Percentiles rank a stretch among this genome's conserved stretches.
Evolutionary conservation across 2,113 vertebrate genomes (phyloP).

Genomic region (Leptobrachium leishanense): DNA sequence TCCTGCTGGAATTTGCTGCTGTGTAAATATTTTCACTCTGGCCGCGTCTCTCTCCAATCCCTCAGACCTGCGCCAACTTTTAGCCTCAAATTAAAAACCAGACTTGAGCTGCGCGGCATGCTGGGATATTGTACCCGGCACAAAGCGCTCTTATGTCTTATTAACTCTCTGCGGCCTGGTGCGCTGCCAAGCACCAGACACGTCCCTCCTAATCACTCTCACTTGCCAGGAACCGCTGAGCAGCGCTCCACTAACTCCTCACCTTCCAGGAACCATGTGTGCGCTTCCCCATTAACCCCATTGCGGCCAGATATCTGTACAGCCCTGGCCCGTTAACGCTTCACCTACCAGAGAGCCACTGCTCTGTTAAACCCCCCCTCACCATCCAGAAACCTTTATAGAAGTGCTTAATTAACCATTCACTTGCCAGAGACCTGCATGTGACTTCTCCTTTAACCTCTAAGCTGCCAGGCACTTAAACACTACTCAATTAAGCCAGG

Average conservation of each 20-base stretch:
- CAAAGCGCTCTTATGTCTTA: constrained; percentile 49
- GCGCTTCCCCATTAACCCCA: background rate
- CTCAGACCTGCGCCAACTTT: constrained; percentile 46
- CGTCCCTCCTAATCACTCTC: background rate
- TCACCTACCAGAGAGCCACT: background rate
- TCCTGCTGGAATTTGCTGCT: constrained; percentile 50
- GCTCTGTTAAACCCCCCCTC: background rate
- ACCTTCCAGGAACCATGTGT: background rate
- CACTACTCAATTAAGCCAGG: no score
- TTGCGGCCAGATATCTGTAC: background rate
- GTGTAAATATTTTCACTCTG: constrained; percentile 50
- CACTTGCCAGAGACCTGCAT: background rate
- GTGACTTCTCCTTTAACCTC: background rate
- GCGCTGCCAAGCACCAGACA: constrained; percentile 8
- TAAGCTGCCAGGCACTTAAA: background rate
- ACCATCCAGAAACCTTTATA: background rate
- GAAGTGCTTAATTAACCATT: background rate
- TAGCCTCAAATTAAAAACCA: constrained; percentile 50
- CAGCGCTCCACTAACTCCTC: background rate
- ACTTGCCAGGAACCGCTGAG: background rate
- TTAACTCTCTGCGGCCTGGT: constrained; percentile 48
- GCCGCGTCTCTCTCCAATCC: constrained; percentile 48
- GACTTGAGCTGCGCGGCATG: constrained; percentile 40
- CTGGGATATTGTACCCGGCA: constrained; percentile 45
- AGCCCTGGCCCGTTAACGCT: background rate